A percentile compares a stretch with the other conserved stretches of the same genome.
Conservation (phyloP, 2,888 invertebrate genomes). For the Orthonychiurus folsomi region DNA sequence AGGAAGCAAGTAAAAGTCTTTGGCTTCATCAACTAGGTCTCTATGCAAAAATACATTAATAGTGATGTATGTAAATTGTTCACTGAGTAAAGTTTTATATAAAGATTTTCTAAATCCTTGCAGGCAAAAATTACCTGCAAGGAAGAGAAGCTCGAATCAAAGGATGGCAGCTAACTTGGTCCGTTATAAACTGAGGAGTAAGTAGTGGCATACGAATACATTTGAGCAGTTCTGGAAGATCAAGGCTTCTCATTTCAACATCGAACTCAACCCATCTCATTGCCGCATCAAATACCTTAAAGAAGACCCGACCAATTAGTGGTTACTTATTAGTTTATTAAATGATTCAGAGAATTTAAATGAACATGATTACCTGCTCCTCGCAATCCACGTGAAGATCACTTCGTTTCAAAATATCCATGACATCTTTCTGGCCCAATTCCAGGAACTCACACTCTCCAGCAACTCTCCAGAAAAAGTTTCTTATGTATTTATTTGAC, state of each 20-base stretch:
- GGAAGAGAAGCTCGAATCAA: conserved; percentile 65
- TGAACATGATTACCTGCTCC: conserved; percentile 51
- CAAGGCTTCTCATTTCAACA: conserved; percentile 50
- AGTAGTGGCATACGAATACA: conserved; percentile 70
- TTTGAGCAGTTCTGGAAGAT: conserved; percentile 61
- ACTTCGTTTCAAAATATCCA: conserved; percentile 62
- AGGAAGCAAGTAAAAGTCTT: conserved; percentile 79
- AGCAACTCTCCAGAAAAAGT: conserved; percentile 67
- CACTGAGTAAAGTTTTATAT: not conserved
- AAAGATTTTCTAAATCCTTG: not conserved
- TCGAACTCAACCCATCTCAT: conserved; percentile 69
- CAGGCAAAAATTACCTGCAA: conserved; percentile 53
- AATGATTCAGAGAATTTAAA: conserved; percentile 1
- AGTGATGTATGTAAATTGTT: too few species aligned
- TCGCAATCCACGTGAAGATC: conserved; percentile 67
- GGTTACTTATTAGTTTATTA: not conserved
- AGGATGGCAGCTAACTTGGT: conserved; percentile 68
- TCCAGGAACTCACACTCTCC: conserved; percentile 65
- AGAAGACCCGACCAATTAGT: conserved; percentile 5
- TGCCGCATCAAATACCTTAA: conserved; percentile 70
- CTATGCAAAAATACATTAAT: conserved; percentile 47
- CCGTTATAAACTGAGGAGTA: conserved; percentile 70
- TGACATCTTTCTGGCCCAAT: conserved; percentile 54
- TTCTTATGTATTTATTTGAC: conserved; percentile 69
- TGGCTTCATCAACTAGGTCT: conserved; percentile 76